Percentiles rank a stretch among this genome's conserved stretches.
Conservation (phyloP, 2,888 invertebrate genomes). For the Chrysina gloriosa region DNA sequence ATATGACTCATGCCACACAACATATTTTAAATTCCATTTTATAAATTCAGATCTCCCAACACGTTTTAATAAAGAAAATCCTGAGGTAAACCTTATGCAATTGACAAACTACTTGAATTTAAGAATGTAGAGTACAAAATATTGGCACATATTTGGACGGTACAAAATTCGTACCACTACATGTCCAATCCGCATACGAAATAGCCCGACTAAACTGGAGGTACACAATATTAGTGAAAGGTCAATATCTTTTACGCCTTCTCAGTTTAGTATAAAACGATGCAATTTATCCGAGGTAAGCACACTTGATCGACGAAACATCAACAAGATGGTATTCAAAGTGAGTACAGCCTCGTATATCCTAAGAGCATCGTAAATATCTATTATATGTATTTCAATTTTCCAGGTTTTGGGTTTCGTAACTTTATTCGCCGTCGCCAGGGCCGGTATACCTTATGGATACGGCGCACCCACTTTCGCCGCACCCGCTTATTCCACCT, state of each 20-base stretch:
- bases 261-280: conserved; percentile 21
- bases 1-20: too few species aligned
- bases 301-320: not conserved
- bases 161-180: not conserved
- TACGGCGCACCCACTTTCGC: conserved; percentile 43
- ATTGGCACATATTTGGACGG: not conserved
- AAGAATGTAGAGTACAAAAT: not conserved
- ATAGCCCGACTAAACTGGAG: not conserved
- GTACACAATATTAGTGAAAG: not conserved
- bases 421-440: conserved; percentile 45
- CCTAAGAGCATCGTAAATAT: not conserved
- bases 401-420: conserved; percentile 47
- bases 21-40: too few species aligned
- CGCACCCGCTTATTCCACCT: not conserved
- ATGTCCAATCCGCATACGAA: not conserved
- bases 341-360: conserved; percentile 39
- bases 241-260: not conserved
- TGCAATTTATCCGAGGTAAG: not conserved
- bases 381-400: not conserved
- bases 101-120: too few species aligned
- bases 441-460: conserved; percentile 48
- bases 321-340: conserved; percentile 43
- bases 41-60: too few species aligned
- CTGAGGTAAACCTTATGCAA: too few species aligned
- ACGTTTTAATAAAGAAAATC: too few species aligned